Evolutionary conservation across 2,797 vertebrate genomes (phyloP), one percentile per base, ranked within the genome.

Genomic region (Alca torda): DNA sequence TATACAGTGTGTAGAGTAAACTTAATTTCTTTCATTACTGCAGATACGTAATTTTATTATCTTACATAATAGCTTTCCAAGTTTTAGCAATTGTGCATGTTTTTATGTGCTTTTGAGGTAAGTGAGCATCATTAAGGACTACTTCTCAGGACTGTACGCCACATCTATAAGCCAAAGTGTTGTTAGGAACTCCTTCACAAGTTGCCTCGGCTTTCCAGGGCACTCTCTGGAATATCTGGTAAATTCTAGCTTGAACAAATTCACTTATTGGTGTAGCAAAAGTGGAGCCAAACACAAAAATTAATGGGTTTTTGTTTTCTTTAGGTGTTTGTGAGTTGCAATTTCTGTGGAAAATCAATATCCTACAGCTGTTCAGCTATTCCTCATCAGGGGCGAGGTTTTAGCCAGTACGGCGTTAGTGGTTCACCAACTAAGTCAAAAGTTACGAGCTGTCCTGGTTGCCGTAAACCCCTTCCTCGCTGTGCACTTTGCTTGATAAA

Each of bases 321-420:
- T 45, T 97, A 99, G 99, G 99, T 99, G 95, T 99, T 99, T 96
- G 99, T 99, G 97, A 99, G 99, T 98, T 99, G 99, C 98, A 99
- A 99, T 98, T 99, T 99, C 98, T 99, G 99, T 67, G 99, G 99
- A 68, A 99, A 99, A 97, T 99, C 99, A 60, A 99, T 99, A 97
- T 99, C 99, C 48, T 99, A 99, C 98, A 99, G 99, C 98, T 99
- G 99, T 93, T 99, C 99, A 16, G 98, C 99, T 48, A 98, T 99
- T 77, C 99, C 99, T 70, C 99, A 99, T 92, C 99, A 99, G 97
- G 99, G 99, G 73, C 98, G 99, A 31, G 99, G 99, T 43, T 99
- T 99, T 95, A 99, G 99, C 98, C 99, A 99, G 59, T 99, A 99
- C 2, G 99, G 99, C 14, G 99, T 99, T 90, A 99, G 99, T 3